A percentile compares a stretch with the other conserved stretches of the same genome.
Evolutionary conservation across 2,797 vertebrate species (phyloP).

Genomic region (Tauraco hartlaubi): DNA sequence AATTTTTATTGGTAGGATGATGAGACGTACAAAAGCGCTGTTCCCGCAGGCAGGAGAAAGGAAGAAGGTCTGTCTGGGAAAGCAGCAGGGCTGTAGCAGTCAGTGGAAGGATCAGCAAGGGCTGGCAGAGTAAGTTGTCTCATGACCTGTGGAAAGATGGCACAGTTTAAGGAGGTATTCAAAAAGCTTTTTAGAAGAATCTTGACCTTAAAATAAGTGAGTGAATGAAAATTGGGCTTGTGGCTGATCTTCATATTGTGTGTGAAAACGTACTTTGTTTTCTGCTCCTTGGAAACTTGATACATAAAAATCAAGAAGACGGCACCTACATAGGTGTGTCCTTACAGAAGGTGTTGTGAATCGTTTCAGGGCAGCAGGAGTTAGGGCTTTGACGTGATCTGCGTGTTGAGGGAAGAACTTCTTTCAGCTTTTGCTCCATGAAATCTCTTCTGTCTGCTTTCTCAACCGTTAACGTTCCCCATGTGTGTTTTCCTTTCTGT

Average conservation of each 20-base stretch:
- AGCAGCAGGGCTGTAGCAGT: not conserved
- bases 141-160: not conserved
- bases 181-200: not conserved
- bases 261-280: not conserved
- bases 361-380: not conserved
- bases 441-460: not conserved
- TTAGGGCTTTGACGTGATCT: fast-evolving
- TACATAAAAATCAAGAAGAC: not conserved
- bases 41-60: not conserved
- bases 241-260: fast-evolving
- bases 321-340: fast-evolving
- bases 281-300: not conserved
- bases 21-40: not conserved
- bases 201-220: not conserved
- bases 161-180: not conserved
- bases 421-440: not conserved
- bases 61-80: not conserved
- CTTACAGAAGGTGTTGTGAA: not conserved
- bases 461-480: not conserved
- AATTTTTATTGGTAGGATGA: not conserved
- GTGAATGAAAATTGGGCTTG: not conserved
- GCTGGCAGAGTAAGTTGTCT: not conserved
- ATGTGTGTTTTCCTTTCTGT: not conserved
- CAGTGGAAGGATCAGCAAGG: not conserved
- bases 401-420: not conserved